These are phyloP conservation scores for Leucoraja ocellata DNA, from an alignment of 2,797 vertebrate genomes.

Conservation along the genomic window DNA sequence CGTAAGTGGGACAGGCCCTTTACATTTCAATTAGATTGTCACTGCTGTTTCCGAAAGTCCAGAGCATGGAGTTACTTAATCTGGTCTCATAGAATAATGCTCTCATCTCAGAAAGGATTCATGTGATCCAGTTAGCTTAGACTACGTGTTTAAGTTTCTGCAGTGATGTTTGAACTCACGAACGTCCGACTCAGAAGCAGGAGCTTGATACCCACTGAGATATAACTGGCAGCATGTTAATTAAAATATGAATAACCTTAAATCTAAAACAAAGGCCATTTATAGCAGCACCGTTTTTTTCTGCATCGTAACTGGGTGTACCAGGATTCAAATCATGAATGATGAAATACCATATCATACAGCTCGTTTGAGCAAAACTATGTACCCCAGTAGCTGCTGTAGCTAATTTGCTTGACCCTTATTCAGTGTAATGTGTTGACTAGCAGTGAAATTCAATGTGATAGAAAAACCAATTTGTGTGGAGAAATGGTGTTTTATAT, in stretches of 20 bases:
- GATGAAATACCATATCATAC: neutral
- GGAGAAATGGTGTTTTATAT: slow-evolving; percentile 5
- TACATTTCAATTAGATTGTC: too few species aligned
- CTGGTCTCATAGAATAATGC: too few species aligned
- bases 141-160: neutral
- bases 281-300: neutral
- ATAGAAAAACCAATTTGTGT: slow-evolving; percentile 16
- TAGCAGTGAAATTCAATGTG: neutral
- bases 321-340: neutral
- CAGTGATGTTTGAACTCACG: neutral
- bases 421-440: neutral
- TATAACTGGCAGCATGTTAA: neutral
- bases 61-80: too few species aligned
- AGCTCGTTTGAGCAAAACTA: neutral
- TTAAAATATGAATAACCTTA: neutral
- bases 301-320: neutral
- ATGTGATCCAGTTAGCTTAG: neutral
- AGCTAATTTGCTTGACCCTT: slow-evolving; percentile 19
- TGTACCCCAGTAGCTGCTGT: neutral
- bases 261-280: neutral
- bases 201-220: neutral
- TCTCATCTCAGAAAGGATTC: too few species aligned
- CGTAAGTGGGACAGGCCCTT: too few species aligned
- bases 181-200: neutral
- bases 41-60: too few species aligned